Conservation (phyloP, 1,140 invertebrate species). For the Drosophila takahashii region DNA sequence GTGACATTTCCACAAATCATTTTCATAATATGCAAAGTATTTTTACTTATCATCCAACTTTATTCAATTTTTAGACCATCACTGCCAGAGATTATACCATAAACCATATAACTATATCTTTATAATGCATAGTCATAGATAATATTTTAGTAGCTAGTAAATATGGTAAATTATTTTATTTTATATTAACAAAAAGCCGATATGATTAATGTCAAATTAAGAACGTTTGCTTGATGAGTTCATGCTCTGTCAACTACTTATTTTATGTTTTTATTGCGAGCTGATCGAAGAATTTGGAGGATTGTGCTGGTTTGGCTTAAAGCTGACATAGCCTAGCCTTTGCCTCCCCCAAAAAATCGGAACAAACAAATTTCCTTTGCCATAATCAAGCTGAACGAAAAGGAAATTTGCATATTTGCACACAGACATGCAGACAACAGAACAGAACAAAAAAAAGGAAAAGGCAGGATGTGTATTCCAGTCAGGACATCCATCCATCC, state of each 20-base stretch:
- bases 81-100: no score
- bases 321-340: conserved; percentile 1
- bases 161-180: no score
- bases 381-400: conserved; percentile 49
- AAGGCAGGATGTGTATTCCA: conserved; percentile 23
- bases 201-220: background rate
- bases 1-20: no score
- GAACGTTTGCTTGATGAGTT: background rate
- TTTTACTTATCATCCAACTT: no score
- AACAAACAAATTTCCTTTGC: conserved; percentile 39
- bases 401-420: conserved; percentile 75
- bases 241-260: background rate
- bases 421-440: background rate
- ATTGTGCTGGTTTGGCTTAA: conserved; percentile 5
- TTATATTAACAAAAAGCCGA: no score
- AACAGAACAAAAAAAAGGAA: background rate
- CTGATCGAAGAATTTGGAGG: background rate
- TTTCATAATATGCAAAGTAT: no score
- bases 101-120: no score
- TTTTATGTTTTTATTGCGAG: background rate
- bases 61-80: no score
- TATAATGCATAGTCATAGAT: no score
- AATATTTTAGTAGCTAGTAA: no score
- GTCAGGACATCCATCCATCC: conserved; percentile 27
- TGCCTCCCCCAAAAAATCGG: conserved; percentile 16